Percentiles rank a stretch among this genome's conserved stretches.
Evolutionary conservation across 2,888 invertebrate species (phyloP).

Genomic region (Oscheius sp.): DNA sequence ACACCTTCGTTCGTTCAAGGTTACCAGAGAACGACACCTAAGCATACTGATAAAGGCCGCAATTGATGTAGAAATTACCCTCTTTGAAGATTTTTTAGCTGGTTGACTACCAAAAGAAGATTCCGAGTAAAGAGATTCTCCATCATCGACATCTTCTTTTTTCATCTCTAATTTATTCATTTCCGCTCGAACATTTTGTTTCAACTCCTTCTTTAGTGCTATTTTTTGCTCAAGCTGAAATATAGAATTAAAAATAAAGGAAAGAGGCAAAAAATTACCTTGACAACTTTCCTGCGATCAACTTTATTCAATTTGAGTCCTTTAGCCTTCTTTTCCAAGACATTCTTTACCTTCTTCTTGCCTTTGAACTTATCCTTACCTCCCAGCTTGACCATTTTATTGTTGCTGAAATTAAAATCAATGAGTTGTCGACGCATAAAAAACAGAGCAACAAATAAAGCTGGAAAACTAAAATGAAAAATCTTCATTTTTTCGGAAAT

Average conservation of each 20-base stretch:
- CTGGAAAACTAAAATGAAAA: too few species aligned
- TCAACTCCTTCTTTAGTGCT: conserved; percentile 43
- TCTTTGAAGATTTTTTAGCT: conserved; percentile 50
- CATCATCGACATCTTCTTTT: conserved; percentile 51
- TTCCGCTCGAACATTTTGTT: conserved; percentile 50
- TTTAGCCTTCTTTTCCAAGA: conserved; percentile 58
- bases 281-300: conserved; percentile 54
- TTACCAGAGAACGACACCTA: conserved; percentile 56
- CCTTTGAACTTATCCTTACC: conserved; percentile 22
- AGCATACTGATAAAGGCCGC: neutral
- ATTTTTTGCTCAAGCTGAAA: conserved; percentile 52
- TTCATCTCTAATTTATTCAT: conserved; percentile 47
- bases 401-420: too few species aligned
- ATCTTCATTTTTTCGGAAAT: too few species aligned
- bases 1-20: conserved; percentile 52
- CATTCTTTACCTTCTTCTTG: conserved; percentile 59
- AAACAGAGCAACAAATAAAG: too few species aligned
- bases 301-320: conserved; percentile 57
- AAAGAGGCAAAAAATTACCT: conserved; percentile 34
- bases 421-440: too few species aligned
- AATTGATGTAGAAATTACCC: conserved; percentile 27
- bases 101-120: conserved; percentile 61
- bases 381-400: conserved; percentile 33
- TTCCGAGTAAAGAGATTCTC: conserved; percentile 53
- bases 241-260: neutral